phyloP scores from a whole-genome alignment of 2,888 invertebrate species.

The Drosophila nigritarsus region DNA sequence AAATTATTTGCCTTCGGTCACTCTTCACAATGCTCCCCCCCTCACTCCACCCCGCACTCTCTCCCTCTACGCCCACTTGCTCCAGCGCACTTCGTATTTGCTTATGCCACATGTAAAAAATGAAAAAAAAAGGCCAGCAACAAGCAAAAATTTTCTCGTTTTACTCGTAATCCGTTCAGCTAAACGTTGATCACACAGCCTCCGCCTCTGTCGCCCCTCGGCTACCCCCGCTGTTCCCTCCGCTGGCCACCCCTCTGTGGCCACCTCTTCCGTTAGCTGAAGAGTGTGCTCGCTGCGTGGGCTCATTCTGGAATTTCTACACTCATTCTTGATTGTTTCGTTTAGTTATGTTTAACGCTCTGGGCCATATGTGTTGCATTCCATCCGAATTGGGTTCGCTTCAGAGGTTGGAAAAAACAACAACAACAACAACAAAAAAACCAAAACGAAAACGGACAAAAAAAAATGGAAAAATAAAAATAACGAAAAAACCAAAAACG shows the following conservation, averaged over 20 bases:
- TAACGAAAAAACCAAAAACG: conserved; percentile 32
- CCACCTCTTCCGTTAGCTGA: not conserved
- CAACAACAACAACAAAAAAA: conserved; percentile 6
- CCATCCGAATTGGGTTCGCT: conserved; percentile 78
- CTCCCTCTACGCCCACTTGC: conserved; percentile 11
- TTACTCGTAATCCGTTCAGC: conserved; percentile 63
- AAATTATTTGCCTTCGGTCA: conserved; percentile 77
- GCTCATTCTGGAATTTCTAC: conserved; percentile 82
- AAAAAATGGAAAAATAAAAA: conserved; percentile 11
- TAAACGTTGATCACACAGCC: conserved; percentile 69
- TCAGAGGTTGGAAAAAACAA: conserved; percentile 2
- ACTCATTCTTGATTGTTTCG: conserved; percentile 82
- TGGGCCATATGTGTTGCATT: conserved; percentile 80
- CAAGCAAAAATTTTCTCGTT: conserved; percentile 37
- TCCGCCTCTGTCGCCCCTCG: not conserved
- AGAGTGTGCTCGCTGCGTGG: conserved; percentile 66
- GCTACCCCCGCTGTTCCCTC: not conserved
- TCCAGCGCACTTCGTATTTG: conserved; percentile 56
- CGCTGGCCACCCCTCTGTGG: not conserved
- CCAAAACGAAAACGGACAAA: conserved; percentile 1
- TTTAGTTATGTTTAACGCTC: conserved; percentile 78
- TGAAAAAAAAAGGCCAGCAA: conserved; percentile 8
- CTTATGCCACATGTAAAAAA: conserved; percentile 67
- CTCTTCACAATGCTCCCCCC: conserved; percentile 21
- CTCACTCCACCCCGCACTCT: too few species aligned